These are phyloP conservation scores for Macaria notata DNA, from an alignment of 2,888 invertebrate genomes.

Conservation along the genomic window DNA sequence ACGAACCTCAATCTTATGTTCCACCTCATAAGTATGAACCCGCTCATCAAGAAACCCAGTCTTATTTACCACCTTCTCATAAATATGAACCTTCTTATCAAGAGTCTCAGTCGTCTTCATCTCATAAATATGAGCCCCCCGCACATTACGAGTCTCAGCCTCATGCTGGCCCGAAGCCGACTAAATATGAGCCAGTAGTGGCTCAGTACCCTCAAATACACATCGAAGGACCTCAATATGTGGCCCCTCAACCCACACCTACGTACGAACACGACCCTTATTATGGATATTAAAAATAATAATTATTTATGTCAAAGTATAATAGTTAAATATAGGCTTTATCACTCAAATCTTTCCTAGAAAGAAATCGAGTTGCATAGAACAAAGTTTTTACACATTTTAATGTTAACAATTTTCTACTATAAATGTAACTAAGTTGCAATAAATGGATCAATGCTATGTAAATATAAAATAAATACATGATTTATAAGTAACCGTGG, in stretches of 20 bases:
- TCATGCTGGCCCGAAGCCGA: too few species aligned
- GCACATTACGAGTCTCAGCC: too few species aligned
- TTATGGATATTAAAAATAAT: constrained; percentile 53
- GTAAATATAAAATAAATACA: background rate
- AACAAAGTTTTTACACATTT: constrained; percentile 6
- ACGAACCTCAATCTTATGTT: too few species aligned
- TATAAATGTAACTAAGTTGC: constrained; percentile 1
- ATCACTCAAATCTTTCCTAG: constrained; percentile 41
- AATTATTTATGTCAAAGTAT: background rate
- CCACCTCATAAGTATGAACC: too few species aligned
- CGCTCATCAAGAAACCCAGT: too few species aligned
- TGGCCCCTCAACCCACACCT: constrained; percentile 24
- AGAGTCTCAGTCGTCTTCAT: too few species aligned
- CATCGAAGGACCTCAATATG: constrained; percentile 38
- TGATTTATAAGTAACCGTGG: too few species aligned
- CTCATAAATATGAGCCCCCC: too few species aligned
- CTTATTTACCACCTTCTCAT: too few species aligned
- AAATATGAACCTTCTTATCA: too few species aligned
- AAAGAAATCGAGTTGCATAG: constrained; percentile 37
- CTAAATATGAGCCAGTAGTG: too few species aligned
- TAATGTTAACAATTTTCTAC: constrained; percentile 20
- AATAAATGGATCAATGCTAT: background rate
- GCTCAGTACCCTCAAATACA: constrained; percentile 25
- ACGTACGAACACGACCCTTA: constrained; percentile 62
- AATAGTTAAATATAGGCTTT: constrained; percentile 18